phyloP scores from a whole-genome alignment of 2,797 vertebrate genomes.

The Carapus acus region DNA sequence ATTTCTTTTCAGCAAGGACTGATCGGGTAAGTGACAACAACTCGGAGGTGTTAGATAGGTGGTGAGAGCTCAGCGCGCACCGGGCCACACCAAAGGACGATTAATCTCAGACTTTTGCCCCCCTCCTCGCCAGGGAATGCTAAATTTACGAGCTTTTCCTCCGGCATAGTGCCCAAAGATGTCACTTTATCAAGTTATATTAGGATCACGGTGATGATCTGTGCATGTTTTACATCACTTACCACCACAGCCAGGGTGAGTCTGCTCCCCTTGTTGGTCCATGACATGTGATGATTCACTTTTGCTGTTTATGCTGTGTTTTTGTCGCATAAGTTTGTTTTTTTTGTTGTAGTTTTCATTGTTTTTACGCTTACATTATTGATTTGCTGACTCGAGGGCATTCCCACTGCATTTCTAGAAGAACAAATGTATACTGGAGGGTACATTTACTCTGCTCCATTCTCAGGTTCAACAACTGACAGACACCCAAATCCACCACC shows the following conservation, averaged over 20 bases:
- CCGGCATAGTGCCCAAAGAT: conserved; percentile 29
- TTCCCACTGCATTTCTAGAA: conserved; percentile 15
- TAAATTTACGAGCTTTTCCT: conserved; percentile 36
- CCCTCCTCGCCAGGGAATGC: conserved; percentile 32
- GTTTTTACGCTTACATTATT: conserved; percentile 41
- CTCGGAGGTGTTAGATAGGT: conserved; percentile 31
- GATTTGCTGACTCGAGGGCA: conserved; percentile 31
- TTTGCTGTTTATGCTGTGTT: not conserved
- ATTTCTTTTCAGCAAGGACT: conserved; percentile 24
- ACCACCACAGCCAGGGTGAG: conserved; percentile 17
- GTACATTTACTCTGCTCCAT: conserved; percentile 22
- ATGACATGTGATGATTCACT: no score
- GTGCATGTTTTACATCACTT: conserved; percentile 13
- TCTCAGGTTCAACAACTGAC: conserved; percentile 80
- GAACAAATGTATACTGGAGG: no score
- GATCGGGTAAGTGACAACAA: conserved; percentile 10
- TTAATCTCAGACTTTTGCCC: conserved; percentile 49
- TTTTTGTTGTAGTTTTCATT: conserved; percentile 26
- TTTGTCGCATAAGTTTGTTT: conserved; percentile 37
- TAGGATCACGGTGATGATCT: conserved; percentile 22
- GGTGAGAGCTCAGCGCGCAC: conserved; percentile 21
- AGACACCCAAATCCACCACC: conserved; percentile 70
- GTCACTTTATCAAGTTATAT: conserved; percentile 20
- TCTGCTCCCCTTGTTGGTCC: conserved; percentile 22
- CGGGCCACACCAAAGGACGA: conserved; percentile 31